Evolutionary conservation across 2,797 vertebrate species (phyloP).

Genomic region (Pogoniulus pusillus): DNA sequence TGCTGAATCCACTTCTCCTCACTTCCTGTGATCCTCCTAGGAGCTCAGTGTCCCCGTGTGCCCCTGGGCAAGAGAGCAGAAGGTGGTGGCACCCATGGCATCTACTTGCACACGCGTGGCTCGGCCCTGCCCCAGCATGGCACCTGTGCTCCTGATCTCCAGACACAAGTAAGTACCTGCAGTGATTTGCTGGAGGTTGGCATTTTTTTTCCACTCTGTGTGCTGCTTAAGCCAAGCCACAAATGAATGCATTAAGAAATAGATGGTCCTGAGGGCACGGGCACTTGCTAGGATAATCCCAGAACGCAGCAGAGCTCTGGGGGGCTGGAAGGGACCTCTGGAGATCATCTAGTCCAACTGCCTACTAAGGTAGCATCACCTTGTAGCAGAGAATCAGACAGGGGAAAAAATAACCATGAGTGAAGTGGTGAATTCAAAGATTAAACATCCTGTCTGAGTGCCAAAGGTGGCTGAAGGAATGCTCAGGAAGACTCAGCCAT

Average conservation of each 20-base stretch:
- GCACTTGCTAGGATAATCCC: background rate
- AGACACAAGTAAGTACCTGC: background rate
- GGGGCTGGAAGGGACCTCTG: too few species aligned
- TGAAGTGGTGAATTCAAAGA: background rate
- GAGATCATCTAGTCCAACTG: too few species aligned
- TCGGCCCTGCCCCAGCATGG: background rate
- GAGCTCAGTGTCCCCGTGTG: background rate
- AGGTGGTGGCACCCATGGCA: background rate
- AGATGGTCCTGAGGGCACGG: background rate
- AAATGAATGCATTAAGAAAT: background rate
- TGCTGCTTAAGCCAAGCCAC: background rate
- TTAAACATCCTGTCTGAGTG: background rate
- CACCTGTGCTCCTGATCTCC: background rate
- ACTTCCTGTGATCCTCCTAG: background rate
- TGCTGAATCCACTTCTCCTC: background rate
- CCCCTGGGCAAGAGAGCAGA: background rate
- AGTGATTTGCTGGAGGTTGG: background rate
- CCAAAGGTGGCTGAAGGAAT: too few species aligned
- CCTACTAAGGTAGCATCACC: too few species aligned
- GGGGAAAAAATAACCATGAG: background rate
- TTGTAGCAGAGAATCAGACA: too few species aligned
- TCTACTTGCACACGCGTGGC: rapidly evolving
- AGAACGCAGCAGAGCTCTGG: too few species aligned
- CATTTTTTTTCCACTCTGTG: background rate
- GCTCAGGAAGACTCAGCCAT: too few species aligned